These are phyloP conservation scores for Crypturellus undulatus DNA, from an alignment of 2,113 vertebrate genomes.

Conservation along the genomic window DNA sequence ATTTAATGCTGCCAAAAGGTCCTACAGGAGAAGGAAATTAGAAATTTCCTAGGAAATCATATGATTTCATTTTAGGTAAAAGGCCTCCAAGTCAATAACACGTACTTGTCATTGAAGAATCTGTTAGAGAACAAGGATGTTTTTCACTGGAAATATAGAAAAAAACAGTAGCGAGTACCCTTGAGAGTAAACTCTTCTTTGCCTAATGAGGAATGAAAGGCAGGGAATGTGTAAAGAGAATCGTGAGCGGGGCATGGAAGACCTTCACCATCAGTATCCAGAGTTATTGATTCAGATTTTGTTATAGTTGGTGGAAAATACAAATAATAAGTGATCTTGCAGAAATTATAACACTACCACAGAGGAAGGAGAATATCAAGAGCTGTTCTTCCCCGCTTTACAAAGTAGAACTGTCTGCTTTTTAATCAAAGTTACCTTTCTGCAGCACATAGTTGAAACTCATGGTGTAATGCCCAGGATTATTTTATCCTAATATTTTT, in stretches of 20 bases:
- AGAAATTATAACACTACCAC: not conserved
- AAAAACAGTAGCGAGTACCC: not conserved
- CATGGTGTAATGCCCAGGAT: not conserved
- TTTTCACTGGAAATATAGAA: not conserved
- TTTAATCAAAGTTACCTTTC: not conserved
- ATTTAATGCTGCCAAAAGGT: not conserved
- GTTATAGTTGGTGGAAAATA: not conserved
- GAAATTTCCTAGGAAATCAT: not conserved
- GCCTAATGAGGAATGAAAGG: not conserved
- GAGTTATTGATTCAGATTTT: not conserved
- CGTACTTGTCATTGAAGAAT: not conserved
- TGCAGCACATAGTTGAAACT: not conserved
- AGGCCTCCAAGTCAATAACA: not conserved
- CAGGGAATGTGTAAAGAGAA: not conserved
- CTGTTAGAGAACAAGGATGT: not conserved
- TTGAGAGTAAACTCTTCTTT: not conserved
- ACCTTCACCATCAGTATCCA: not conserved
- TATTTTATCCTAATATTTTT: not conserved
- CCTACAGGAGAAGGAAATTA: not conserved
- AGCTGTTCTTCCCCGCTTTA: not conserved
- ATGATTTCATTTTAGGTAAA: not conserved
- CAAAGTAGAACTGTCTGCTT: not conserved
- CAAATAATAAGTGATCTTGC: not conserved
- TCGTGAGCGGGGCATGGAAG: not conserved
- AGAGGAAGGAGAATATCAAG: not conserved